These are phyloP conservation scores for Temnothorax rugatulus DNA, from an alignment of 2,888 invertebrate genomes.

Conservation along the genomic window DNA sequence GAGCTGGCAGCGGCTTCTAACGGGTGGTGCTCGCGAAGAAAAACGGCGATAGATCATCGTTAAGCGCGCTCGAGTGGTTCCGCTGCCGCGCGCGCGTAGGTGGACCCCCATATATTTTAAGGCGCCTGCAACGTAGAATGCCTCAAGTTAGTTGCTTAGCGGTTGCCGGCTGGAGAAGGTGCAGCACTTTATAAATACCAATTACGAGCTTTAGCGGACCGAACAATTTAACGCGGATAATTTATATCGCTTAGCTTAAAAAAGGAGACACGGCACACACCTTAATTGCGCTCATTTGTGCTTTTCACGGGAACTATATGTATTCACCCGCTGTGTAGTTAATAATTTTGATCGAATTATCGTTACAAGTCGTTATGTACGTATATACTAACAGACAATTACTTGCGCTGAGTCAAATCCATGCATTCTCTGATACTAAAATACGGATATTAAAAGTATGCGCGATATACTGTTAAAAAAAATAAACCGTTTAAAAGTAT, in stretches of 20 bases:
- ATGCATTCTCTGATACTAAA: background rate
- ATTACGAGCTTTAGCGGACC: slow-evolving; percentile 52
- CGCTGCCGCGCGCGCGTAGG: slow-evolving; percentile 25
- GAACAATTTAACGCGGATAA: slow-evolving; percentile 55
- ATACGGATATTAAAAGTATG: slow-evolving; percentile 7
- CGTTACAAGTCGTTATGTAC: slow-evolving; percentile 8
- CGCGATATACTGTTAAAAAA: slow-evolving; percentile 5
- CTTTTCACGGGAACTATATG: slow-evolving; percentile 5
- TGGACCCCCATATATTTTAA: slow-evolving; percentile 53
- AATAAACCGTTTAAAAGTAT: background rate
- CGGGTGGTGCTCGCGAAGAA: slow-evolving; percentile 30
- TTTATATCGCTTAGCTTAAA: slow-evolving; percentile 52
- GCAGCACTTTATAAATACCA: slow-evolving; percentile 57
- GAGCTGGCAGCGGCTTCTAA: background rate
- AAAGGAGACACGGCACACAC: background rate
- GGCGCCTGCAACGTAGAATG: slow-evolving; percentile 44
- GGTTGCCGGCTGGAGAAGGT: slow-evolving; percentile 48
- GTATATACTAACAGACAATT: slow-evolving; percentile 6
- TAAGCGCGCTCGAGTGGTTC: slow-evolving; percentile 48
- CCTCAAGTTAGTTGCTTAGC: slow-evolving; percentile 53
- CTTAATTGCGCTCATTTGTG: slow-evolving; percentile 48
- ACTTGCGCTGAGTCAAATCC: background rate
- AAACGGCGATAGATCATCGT: slow-evolving; percentile 55
- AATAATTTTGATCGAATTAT: slow-evolving; percentile 51
- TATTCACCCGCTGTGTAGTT: background rate